phyloP scores from a whole-genome alignment of 2,113 vertebrate species.

The Rousettus leschenaultii region DNA sequence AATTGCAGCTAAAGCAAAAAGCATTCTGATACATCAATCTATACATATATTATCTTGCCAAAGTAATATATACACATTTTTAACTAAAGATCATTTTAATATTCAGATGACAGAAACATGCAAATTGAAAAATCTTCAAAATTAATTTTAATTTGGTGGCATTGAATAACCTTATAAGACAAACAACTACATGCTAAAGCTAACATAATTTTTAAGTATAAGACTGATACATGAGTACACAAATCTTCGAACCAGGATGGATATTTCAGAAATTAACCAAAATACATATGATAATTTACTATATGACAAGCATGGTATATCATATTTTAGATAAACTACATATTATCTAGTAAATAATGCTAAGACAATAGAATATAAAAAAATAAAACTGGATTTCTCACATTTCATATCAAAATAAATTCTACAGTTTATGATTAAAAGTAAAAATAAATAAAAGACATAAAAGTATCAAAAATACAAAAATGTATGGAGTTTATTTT shows the following conservation, averaged over 20 bases:
- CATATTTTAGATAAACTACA: neutral
- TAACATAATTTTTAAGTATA: neutral
- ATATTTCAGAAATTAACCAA: neutral
- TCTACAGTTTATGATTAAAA: neutral
- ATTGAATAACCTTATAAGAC: neutral
- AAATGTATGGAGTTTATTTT: neutral
- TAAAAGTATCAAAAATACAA: neutral
- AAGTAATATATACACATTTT: neutral
- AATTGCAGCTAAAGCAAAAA: neutral
- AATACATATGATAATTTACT: neutral
- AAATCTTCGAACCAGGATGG: neutral
- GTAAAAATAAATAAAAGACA: neutral
- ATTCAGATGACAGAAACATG: neutral
- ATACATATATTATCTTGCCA: neutral
- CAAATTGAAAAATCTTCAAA: neutral
- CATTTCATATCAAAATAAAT: neutral
- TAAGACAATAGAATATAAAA: neutral
- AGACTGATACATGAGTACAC: neutral
- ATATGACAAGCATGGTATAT: neutral
- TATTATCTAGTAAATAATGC: neutral
- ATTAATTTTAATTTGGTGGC: neutral
- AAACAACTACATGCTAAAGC: neutral
- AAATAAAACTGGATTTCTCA: neutral
- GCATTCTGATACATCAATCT: neutral
- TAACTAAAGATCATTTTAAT: neutral